phyloP scores from a whole-genome alignment of 2,888 invertebrate genomes.

The Melanchra persicariae region DNA sequence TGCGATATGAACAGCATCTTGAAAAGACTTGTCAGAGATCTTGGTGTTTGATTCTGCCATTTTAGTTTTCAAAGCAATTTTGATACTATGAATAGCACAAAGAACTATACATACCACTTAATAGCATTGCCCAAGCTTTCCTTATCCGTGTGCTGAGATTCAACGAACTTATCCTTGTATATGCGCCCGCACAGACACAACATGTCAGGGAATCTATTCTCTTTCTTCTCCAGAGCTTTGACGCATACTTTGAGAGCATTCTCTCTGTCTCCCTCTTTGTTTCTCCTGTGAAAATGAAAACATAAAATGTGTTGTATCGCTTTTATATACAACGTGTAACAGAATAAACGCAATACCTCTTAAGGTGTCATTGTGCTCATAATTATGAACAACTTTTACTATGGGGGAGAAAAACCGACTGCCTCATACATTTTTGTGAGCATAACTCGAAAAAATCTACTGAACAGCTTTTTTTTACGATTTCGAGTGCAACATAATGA shows the following conservation, averaged over 20 bases:
- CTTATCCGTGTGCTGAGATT: slow-evolving; percentile 97
- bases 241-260: slow-evolving; percentile 97
- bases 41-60: not conserved
- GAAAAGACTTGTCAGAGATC: not conserved
- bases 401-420: too few species aligned
- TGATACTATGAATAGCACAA: too few species aligned
- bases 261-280: slow-evolving; percentile 98
- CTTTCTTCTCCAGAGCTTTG: slow-evolving; percentile 97
- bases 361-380: too few species aligned
- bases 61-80: not conserved
- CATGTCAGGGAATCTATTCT: slow-evolving; percentile 99
- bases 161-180: slow-evolving; percentile 99
- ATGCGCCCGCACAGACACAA: slow-evolving; percentile 99
- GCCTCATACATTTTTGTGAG: too few species aligned
- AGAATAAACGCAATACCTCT: too few species aligned
- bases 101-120: slow-evolving; percentile 92
- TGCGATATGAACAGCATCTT: too few species aligned
- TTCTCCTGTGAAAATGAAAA: slow-evolving; percentile 92
- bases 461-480: too few species aligned
- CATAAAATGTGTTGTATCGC: not conserved
- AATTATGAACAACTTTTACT: too few species aligned
- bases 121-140: slow-evolving; percentile 98
- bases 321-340: not conserved
- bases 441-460: too few species aligned
- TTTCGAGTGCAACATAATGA: too few species aligned